Conservation (phyloP, 1,140 invertebrate genomes). For the Luehdorfia chinensis region DNA sequence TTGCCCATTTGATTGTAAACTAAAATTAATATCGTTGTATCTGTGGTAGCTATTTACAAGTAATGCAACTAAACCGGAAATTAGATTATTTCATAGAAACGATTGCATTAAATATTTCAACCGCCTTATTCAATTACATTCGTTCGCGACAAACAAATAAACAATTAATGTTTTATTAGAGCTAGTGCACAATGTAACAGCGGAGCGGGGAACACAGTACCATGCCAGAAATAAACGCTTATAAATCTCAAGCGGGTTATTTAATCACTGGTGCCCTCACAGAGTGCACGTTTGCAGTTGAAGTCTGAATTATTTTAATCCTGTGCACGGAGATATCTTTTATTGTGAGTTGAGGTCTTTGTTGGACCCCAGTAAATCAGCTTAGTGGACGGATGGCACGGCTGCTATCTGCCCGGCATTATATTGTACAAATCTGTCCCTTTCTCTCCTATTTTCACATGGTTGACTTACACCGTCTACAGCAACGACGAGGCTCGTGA, state of each 20-base stretch:
- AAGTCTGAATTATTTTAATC: conserved; percentile 71
- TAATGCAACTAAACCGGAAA: too few relatives aligned
- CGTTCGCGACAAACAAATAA: conserved; percentile 46
- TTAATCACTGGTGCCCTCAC: conserved; percentile 63
- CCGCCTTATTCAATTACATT: too few relatives aligned
- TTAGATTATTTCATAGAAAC: too few relatives aligned
- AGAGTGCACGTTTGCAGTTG: conserved; percentile 60
- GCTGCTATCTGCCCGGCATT: conserved; percentile 49
- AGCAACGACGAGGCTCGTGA: neutral
- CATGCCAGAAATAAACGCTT: conserved; percentile 62
- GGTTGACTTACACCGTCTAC: neutral
- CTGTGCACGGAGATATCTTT: conserved; percentile 55
- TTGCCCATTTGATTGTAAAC: too few relatives aligned
- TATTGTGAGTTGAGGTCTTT: conserved; percentile 46
- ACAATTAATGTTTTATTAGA: conserved; percentile 20
- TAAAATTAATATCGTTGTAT: too few relatives aligned
- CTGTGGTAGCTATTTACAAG: too few relatives aligned
- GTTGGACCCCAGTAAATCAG: conserved; percentile 66
- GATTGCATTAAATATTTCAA: too few relatives aligned
- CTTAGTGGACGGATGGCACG: conserved; percentile 58
- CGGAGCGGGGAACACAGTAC: conserved; percentile 30
- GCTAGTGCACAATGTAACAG: conserved; percentile 41
- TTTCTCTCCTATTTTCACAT: conserved; percentile 41
- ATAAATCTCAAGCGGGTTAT: conserved; percentile 66
- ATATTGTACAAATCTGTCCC: conserved; percentile 51